phyloP scores from a whole-genome alignment of 2,797 vertebrate species.

The Otolemur crassicaudatus region DNA sequence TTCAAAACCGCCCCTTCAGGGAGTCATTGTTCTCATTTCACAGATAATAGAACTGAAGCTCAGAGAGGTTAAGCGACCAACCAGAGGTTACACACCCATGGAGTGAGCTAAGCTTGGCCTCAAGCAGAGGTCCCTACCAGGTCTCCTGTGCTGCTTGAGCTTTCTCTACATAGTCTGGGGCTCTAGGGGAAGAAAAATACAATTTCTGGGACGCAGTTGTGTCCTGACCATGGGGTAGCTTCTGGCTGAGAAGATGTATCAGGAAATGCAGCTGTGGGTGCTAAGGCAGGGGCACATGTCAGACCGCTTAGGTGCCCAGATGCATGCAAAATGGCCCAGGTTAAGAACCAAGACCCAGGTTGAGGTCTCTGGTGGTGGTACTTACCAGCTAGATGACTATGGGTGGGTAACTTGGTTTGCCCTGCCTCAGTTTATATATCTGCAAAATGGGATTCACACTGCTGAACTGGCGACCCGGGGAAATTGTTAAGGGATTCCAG shows the following conservation, averaged over 20 bases:
- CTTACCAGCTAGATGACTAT: neutral
- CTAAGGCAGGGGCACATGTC: neutral
- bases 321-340: neutral
- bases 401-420: neutral
- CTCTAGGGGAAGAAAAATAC: neutral
- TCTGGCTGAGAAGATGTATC: neutral
- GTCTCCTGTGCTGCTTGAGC: neutral
- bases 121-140: neutral
- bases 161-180: neutral
- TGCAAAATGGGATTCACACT: conserved; percentile 15
- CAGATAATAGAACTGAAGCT: neutral
- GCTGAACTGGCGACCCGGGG: neutral
- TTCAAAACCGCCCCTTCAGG: neutral
- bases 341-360: neutral
- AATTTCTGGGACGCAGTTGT: neutral
- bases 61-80: conserved; percentile 33
- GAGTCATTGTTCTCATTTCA: conserved; percentile 2
- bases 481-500: neutral
- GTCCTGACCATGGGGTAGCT: neutral
- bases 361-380: neutral
- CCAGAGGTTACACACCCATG: neutral
- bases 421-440: conserved; percentile 16
- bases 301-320: neutral
- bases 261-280: neutral
- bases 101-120: neutral